Percentiles rank a stretch among this genome's conserved stretches.
phyloP scores from a whole-genome alignment of 2,888 invertebrate genomes.

The Lamellibrachia satsuma region DNA sequence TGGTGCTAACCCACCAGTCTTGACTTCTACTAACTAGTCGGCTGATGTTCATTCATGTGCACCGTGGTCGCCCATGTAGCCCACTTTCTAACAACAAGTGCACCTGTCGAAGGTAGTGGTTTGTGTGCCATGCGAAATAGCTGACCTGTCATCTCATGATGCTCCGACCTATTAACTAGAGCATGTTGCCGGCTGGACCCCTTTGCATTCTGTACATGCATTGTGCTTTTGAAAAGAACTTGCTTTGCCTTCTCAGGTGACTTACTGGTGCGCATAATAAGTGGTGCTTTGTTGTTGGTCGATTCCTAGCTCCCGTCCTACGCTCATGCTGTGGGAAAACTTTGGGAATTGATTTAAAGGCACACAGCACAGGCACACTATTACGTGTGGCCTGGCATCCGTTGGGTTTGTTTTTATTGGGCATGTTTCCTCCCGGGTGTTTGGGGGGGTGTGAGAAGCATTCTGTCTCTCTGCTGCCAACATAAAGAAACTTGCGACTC shows the following conservation, averaged over 20 bases:
- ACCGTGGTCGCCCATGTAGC: background rate
- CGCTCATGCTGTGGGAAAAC: background rate
- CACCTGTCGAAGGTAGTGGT: background rate
- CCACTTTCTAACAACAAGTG: background rate
- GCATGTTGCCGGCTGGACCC: background rate
- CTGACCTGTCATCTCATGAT: background rate
- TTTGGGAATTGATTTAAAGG: background rate
- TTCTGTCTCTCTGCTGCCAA: background rate
- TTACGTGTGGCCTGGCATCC: background rate
- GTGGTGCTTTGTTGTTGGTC: background rate
- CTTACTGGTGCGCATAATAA: background rate
- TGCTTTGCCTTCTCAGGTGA: background rate
- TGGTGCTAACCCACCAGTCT: background rate
- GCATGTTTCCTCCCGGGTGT: background rate
- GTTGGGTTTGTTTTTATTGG: background rate
- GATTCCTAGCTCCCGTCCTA: background rate
- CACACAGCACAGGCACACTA: background rate
- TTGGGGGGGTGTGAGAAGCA: background rate
- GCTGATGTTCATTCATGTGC: background rate
- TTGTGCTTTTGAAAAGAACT: background rate
- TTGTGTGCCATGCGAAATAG: background rate
- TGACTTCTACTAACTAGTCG: background rate
- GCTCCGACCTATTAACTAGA: background rate
- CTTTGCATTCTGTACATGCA: background rate
- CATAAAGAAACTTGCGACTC: background rate